Evolutionary conservation across 2,888 invertebrate species (phyloP).

Genomic region (Rhagonycha lutea): DNA sequence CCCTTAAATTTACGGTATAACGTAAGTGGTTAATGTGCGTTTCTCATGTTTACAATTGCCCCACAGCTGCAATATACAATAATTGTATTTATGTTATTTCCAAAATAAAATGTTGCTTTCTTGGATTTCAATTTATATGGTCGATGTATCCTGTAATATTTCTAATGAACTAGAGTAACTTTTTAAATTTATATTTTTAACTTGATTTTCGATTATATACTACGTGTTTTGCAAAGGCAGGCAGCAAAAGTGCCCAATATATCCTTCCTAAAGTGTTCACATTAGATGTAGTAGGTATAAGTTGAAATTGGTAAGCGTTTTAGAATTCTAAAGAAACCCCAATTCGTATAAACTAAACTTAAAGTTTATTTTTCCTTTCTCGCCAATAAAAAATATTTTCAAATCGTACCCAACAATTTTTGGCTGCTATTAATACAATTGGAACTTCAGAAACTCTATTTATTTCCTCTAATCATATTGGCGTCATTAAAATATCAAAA

Average conservation of each 20-base stretch:
- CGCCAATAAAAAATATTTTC: not conserved
- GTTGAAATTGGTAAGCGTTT: not conserved
- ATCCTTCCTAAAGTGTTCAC: not conserved
- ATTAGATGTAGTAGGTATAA: not conserved
- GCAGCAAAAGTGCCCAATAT: not conserved
- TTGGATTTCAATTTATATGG: not conserved
- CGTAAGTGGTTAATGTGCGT: not conserved
- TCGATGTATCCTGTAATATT: not conserved
- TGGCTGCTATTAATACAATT: slow-evolving; percentile 3
- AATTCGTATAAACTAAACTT: not conserved
- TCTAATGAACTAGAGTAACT: not conserved
- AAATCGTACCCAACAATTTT: not conserved
- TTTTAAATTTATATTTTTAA: not conserved
- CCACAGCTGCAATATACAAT: not conserved
- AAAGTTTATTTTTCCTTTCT: not conserved
- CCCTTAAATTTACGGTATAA: not conserved
- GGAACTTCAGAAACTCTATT: slow-evolving; percentile 1
- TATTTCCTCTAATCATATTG: slow-evolving; percentile 10
- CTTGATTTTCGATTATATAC: not conserved
- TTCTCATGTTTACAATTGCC: not conserved
- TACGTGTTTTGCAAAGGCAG: not conserved
- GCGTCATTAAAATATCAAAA: slow-evolving; percentile 12
- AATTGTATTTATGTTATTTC: not conserved
- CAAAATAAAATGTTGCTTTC: not conserved
- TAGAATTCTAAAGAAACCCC: not conserved